Percentiles rank a stretch among this genome's conserved stretches.
Conservation (phyloP, 2,888 invertebrate species). For the Galeruca laticollis region DNA sequence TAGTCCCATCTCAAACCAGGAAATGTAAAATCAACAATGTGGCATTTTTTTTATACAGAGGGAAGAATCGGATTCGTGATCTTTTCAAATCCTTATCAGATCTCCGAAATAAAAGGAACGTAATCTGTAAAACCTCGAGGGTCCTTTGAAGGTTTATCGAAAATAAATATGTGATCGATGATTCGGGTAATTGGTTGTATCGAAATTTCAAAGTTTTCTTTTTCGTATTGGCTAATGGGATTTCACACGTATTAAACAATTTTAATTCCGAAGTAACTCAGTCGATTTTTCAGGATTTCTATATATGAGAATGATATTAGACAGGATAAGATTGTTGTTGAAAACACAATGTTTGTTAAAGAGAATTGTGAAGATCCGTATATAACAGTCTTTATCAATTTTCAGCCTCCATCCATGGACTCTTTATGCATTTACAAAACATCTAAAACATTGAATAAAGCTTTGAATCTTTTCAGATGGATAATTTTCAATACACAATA, state of each 20-base stretch:
- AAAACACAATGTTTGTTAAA: constrained; percentile 5
- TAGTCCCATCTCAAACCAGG: constrained; percentile 54
- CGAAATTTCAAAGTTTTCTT: constrained; percentile 52
- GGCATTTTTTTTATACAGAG: constrained; percentile 54
- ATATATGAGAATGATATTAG: constrained; percentile 29
- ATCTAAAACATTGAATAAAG: neutral
- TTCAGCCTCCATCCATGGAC: neutral
- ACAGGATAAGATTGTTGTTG: constrained; percentile 20
- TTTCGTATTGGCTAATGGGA: constrained; percentile 57
- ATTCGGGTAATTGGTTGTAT: constrained; percentile 52
- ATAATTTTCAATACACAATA: no score
- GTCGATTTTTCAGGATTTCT: constrained; percentile 31
- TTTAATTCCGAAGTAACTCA: constrained; percentile 45
- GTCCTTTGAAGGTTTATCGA: constrained; percentile 65
- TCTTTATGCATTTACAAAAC: neutral
- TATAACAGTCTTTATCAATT: neutral
- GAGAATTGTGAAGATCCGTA: neutral
- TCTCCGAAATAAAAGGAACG: constrained; percentile 58
- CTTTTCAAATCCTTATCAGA: constrained; percentile 63
- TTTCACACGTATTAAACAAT: constrained; percentile 60
- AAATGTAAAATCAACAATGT: constrained; percentile 59
- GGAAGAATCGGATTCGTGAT: constrained; percentile 50
- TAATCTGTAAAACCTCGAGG: constrained; percentile 64
- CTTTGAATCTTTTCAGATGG: no score
- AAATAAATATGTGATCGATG: constrained; percentile 61